Evolutionary conservation across 2,888 invertebrate species (phyloP), one percentile per base, ranked within the genome.

Genomic region (Eutolmus rufibarbis): DNA sequence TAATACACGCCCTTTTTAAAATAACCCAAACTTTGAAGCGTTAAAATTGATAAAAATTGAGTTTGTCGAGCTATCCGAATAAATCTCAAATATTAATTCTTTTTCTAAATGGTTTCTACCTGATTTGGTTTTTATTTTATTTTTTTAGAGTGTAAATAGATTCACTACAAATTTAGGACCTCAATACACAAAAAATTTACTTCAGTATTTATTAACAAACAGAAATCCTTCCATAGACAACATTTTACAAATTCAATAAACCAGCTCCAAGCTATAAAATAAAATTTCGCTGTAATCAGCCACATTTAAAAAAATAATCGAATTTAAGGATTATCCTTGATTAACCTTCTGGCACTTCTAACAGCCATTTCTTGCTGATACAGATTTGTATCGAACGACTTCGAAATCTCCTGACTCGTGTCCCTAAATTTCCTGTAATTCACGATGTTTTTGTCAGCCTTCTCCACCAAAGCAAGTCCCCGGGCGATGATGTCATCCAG

Each of bases 281-380:
- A 23, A 66, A 9, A 4, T 51, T 51, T 7, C 16, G 7, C 16
- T n/a, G n/a, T 5, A 8, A 3, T 46, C 0, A 51, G 57, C 57
- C 23, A 57, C 9, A 1, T 19, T 57, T 57, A 16, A 23, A 57
- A 57, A 57, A 7, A 7, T 1, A 66, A 51, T n/a, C 28, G 28
- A 66, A 9, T 23, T 57, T 78, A 88, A 84, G 85, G 5, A 56
- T 87, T 85, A 34, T 56, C 84, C 16, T 57, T 37, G 16, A 88
- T 37, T 34, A 37, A 86, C 51, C 74, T 78, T 43, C 86, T 88
- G 82, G 86, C 74, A 34, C 74, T 86, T 79, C 88, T 74, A 77
- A 88, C 86, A 34, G 76, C 82, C 78, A 86, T 78, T 74, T 89
- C 89, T 16, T 88, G 88, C 14, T 82, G 74, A 56, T 89, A 87